Evolutionary conservation across 2,888 invertebrate genomes (phyloP), one percentile per base, ranked within the genome.

Genomic region (Anagyrus pseudococci): DNA sequence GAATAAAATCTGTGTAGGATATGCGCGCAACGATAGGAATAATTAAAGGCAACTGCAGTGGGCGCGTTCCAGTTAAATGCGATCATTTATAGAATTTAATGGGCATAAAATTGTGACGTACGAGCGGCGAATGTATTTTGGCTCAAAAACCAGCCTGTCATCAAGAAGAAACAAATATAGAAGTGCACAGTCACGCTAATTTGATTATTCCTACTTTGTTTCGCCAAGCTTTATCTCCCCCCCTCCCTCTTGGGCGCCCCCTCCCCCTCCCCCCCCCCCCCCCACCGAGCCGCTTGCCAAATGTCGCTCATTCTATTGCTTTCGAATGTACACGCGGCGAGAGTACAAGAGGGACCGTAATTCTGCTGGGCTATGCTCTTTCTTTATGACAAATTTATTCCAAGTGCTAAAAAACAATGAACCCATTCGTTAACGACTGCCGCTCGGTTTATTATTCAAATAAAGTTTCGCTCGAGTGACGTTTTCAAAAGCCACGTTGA

Each of bases 131-230:
- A 49, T 55, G 55, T 61, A 37, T 55, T 61, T 61, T 61, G 60
- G 60, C 60, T 59, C 53, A 37, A 19, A 37, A 25, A 25, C 55
- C 20, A n/a, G 43, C 22, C 26, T 61, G 60, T 61, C 60, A 55
- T 49, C 59, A 26, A 20, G 44, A 55, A 55, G 55, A 41, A 49
- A 55, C 60, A 61, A 61, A 55, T 49, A 61, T 54, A 49, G 55
- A 55, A 49, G 48, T 43, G 54, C 41, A 25, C 19, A 19, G 59
- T 33, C 60, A 49, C 55, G 25, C 55, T 61, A 61, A 61, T 61
- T 61, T 61, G 49, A 61, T 61, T 55, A 61, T 61, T 61, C 43
- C 49, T 61, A 61, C 60, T 61, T 61, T 61, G 60, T 61, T 61
- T 61, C 53, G 47, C 49, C 25, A 19, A 23, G 49, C 20, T 55